phyloP scores from a whole-genome alignment of 2,888 invertebrate genomes.

The Hydrotaea cyrtoneurina region DNA sequence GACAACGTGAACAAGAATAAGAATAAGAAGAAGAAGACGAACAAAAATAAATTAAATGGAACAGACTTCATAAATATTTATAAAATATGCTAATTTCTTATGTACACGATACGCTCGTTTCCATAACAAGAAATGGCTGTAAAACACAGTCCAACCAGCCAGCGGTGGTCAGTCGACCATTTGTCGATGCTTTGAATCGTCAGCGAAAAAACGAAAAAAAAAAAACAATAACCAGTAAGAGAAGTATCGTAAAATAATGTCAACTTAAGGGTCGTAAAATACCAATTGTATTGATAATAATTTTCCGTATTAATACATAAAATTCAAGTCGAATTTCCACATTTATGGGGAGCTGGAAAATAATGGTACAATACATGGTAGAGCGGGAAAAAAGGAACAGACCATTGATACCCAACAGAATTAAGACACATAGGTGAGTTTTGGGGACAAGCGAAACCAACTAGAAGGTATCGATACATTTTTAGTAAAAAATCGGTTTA shows the following conservation, averaged over 20 bases:
- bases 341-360: constrained; percentile 49
- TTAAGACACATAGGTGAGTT: not conserved
- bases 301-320: constrained; percentile 75
- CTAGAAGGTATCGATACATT: too few species aligned
- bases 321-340: constrained; percentile 69
- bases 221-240: constrained; percentile 35
- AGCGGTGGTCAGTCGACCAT: not conserved
- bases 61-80: constrained; percentile 54
- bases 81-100: constrained; percentile 63
- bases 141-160: constrained; percentile 23
- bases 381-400: not conserved
- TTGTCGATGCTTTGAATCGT: not conserved
- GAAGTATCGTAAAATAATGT: constrained; percentile 71
- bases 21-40: not conserved
- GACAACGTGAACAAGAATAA: constrained; percentile 17
- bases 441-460: not conserved
- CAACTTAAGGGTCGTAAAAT: constrained; percentile 76
- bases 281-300: constrained; percentile 78
- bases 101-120: constrained; percentile 36
- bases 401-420: not conserved
- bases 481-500: too few species aligned
- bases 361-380: not conserved
- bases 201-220: constrained; percentile 19
- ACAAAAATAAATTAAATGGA: constrained; percentile 23
- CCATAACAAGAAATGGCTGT: constrained; percentile 26